phyloP scores from a whole-genome alignment of 2,888 invertebrate species.

The Dryobotodes eremita region DNA sequence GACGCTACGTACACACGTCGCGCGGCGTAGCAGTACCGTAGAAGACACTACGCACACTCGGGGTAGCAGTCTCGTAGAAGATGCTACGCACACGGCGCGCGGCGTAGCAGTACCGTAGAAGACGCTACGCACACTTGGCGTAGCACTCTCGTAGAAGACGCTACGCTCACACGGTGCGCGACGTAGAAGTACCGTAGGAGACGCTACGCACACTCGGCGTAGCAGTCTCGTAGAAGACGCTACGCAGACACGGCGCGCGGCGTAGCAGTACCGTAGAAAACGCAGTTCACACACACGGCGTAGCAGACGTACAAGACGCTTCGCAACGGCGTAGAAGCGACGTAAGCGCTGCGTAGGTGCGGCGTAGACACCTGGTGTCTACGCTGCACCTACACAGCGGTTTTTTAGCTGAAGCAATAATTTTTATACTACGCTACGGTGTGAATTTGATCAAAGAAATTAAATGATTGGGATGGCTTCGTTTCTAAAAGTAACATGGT shows the following conservation, averaged over 20 bases:
- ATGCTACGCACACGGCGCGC: background rate
- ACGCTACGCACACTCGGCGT: background rate
- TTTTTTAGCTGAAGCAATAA: no score
- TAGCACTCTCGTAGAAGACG: background rate
- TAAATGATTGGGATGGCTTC: no score
- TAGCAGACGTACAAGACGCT: no score
- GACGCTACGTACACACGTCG: background rate
- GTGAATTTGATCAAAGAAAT: background rate
- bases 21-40: background rate
- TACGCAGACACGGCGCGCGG: no score
- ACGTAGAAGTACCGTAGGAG: background rate
- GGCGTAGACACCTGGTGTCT: no score
- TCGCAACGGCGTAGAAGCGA: no score
- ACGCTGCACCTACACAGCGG: no score
- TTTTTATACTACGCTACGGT: background rate
- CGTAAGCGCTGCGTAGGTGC: no score
- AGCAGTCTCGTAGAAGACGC: background rate
- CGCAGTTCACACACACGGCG: no score
- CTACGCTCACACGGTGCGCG: background rate
- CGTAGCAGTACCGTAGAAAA: no score
- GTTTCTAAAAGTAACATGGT: background rate
- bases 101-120: background rate
- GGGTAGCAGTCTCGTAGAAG: background rate
- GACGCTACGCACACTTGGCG: background rate
- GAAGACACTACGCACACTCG: background rate